A percentile compares a stretch with the other conserved stretches of the same genome.
Conservation (phyloP, 53 echinoderm and acorn worm genomes). For the Zoroaster sp. region DNA sequence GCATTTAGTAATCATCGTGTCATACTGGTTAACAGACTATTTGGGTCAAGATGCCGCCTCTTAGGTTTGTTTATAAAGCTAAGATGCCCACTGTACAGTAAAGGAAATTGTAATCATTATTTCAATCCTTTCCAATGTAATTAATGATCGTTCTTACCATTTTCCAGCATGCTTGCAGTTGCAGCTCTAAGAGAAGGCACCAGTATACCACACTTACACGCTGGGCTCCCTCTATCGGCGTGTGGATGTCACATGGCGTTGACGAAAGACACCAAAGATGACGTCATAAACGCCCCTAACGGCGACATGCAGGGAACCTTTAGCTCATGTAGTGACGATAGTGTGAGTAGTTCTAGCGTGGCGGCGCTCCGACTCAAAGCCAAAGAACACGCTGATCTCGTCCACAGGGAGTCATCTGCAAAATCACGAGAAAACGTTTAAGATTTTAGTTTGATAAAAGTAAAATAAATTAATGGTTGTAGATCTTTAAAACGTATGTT, state of each 20-base stretch:
- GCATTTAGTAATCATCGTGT: too few relatives aligned
- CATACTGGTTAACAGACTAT: too few relatives aligned
- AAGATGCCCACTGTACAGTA: not conserved
- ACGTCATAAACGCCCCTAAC: slow-evolving; percentile 49
- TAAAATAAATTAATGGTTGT: not conserved
- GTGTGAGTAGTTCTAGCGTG: slow-evolving; percentile 68
- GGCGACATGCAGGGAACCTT: slow-evolving; percentile 52
- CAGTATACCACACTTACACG: slow-evolving; percentile 32
- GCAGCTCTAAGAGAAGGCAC: slow-evolving; percentile 43
- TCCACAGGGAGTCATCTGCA: slow-evolving; percentile 58
- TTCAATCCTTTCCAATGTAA: not conserved
- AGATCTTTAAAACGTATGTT: not conserved
- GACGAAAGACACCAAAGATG: slow-evolving; percentile 49
- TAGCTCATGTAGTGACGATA: slow-evolving; percentile 64
- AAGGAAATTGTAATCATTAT: too few relatives aligned
- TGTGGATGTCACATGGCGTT: slow-evolving; percentile 54
- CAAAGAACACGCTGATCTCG: slow-evolving; percentile 68
- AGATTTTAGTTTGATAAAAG: not conserved
- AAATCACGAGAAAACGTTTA: slow-evolving; percentile 30
- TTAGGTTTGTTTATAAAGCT: not conserved
- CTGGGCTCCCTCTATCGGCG: slow-evolving; percentile 42
- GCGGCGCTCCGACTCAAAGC: slow-evolving; percentile 77
- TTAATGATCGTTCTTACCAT: not conserved
- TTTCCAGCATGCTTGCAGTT: slow-evolving; percentile 41
- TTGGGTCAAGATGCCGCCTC: too few relatives aligned